Base-by-base conservation (phyloP, 2,113 vertebrate genomes). In the Sander vitreus region DNA sequence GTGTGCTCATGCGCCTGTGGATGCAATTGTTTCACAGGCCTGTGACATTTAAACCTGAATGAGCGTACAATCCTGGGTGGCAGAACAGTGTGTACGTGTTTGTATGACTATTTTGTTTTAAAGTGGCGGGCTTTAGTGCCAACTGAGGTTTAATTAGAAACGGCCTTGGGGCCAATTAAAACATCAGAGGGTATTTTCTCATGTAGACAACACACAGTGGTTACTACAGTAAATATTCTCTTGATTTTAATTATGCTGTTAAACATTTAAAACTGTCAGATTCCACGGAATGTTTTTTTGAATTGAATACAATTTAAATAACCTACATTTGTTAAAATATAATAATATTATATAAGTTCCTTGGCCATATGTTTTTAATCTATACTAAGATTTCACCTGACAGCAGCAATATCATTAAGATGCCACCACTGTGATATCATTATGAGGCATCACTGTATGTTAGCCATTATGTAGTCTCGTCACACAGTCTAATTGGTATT, bases 31-130 rank as follows among this genome's bases (percentile, higher is more conserved):
- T 91, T 93, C 90, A 85, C 83, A 78, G 78, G 80, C 53, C 89
- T 59, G 89, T 93, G 91, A 94, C 93, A 93, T 94, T 94, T 94
- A 89, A 86, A 93, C 89, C 87, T 83, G 88, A 89, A 68, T 58
- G 74, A 85, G 85, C 4, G 48, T 39, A 71, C 80, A 79, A 30
- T 88, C 83, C 86, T 89, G 78, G 64, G 74, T 84, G 82, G 72
- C 79, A 53, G 76, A 85, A 67, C 80, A 39, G 62, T 70, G 85
- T 19, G 69, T 60, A 59, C n/a, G 69, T 83, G 89, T 51, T 14
- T 58, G 27, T 39, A 15, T 21, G 66, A 50, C 76, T 75, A 4
- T 71, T 84, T 88, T 81, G 72, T 76, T 81, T 80, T 30, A 65
- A 80, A 83, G 60, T 66, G 30, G 33, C 16, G 67, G 69, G 66